These are phyloP conservation scores for Falco berigora DNA, from an alignment of 2,797 vertebrate genomes.

Conservation along the genomic window DNA sequence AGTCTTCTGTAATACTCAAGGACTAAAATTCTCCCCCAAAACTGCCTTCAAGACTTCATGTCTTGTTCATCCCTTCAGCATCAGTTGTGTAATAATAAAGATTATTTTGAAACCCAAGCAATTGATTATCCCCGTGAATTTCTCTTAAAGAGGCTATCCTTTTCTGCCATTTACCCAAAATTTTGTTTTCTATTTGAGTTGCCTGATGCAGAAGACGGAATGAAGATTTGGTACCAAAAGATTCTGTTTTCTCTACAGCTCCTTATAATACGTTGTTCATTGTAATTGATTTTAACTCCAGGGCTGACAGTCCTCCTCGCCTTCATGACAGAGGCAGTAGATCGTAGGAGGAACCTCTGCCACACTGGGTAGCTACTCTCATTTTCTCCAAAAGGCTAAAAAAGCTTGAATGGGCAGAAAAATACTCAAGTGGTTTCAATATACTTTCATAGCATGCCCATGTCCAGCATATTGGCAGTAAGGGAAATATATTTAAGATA, in stretches of 20 bases:
- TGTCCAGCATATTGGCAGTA: neutral
- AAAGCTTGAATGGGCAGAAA: neutral
- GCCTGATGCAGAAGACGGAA: neutral
- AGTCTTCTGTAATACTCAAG: neutral
- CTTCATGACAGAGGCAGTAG: neutral
- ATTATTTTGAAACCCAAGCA: constrained; percentile 50
- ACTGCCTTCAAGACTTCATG: neutral
- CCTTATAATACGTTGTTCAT: neutral
- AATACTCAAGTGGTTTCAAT: neutral
- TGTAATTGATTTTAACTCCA: neutral
- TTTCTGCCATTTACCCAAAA: neutral
- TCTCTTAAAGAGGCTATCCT: neutral
- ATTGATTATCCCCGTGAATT: constrained; percentile 6
- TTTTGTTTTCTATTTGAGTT: constrained; percentile 3
- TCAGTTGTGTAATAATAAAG: neutral
- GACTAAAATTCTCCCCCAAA: neutral
- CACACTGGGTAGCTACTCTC: neutral
- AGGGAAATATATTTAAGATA: neutral
- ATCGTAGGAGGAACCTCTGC: neutral
- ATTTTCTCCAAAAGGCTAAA: neutral
- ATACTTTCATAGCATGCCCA: neutral
- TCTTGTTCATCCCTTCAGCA: neutral
- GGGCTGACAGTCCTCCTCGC: neutral
- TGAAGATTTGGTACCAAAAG: neutral
- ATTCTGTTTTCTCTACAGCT: neutral